Percentiles rank a stretch among this genome's conserved stretches.
phyloP scores from a whole-genome alignment of 2,888 invertebrate species.

The Andrena haemorrhoa region DNA sequence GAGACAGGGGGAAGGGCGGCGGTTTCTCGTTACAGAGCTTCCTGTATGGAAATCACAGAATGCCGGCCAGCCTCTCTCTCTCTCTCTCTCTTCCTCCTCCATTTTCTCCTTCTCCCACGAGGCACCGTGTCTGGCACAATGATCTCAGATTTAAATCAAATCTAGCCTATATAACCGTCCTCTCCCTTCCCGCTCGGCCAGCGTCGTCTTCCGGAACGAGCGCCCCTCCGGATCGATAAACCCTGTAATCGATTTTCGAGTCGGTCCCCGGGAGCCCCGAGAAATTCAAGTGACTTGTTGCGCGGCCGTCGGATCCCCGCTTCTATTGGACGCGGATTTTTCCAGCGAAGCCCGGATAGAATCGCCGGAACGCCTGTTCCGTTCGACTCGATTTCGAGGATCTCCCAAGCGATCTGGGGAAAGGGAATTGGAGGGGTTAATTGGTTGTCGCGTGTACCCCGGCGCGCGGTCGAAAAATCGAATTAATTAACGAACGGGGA shows the following conservation, averaged over 20 bases:
- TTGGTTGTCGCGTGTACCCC: not conserved
- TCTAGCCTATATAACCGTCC: constrained; percentile 74
- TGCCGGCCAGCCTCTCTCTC: constrained; percentile 35
- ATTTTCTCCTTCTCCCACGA: constrained; percentile 37
- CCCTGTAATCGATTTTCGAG: constrained; percentile 59
- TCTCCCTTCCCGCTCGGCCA: constrained; percentile 35
- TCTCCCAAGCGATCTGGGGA: not conserved
- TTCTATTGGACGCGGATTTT: not conserved
- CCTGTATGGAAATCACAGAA: constrained; percentile 83
- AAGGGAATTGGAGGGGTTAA: not conserved
- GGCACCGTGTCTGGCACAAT: constrained; percentile 68
- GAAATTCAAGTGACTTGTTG: constrained; percentile 32
- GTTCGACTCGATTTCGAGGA: not conserved
- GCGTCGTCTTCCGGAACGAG: constrained; percentile 63
- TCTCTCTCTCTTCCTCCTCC: not conserved
- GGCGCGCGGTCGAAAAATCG: constrained; percentile 4
- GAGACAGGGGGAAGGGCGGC: constrained; percentile 66
- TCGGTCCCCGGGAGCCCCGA: not conserved
- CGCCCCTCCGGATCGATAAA: constrained; percentile 52
- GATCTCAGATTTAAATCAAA: constrained; percentile 82
- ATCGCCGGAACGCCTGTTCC: not conserved
- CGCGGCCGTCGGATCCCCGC: not conserved
- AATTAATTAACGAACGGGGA: constrained; percentile 44
- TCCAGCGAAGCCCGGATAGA: not conserved
- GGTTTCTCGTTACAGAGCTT: constrained; percentile 83